Conservation (phyloP, 2,888 invertebrate genomes). For the Mongoloraphidia duomilia region DNA sequence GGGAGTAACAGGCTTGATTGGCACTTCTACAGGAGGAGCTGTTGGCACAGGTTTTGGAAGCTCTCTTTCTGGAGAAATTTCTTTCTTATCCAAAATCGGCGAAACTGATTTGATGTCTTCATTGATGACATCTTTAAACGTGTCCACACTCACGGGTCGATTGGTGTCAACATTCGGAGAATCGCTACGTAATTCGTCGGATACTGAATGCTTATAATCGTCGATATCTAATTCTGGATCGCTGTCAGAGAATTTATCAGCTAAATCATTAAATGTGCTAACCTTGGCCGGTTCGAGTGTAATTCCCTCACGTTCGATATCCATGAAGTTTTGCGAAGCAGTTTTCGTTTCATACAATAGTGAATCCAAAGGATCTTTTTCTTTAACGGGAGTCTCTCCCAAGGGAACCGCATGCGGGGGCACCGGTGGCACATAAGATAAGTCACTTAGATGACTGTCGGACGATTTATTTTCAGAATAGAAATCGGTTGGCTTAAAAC, state of each 20-base stretch:
- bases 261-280: slow-evolving; percentile 23
- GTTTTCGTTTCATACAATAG: slow-evolving; percentile 16
- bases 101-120: slow-evolving; percentile 14
- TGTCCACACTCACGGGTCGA: slow-evolving; percentile 10
- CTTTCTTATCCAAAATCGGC: slow-evolving; percentile 4
- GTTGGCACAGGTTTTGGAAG: slow-evolving; percentile 3
- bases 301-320: slow-evolving; percentile 21
- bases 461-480: neutral
- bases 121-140: slow-evolving; percentile 23
- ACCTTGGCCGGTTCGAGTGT: slow-evolving; percentile 7
- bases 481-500: slow-evolving; percentile 15
- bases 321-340: slow-evolving; percentile 24
- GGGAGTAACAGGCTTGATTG: slow-evolving; percentile 8
- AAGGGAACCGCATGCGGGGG: slow-evolving; percentile 7
- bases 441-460: slow-evolving; percentile 23
- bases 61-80: slow-evolving; percentile 3
- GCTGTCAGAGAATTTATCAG: slow-evolving; percentile 43
- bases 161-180: slow-evolving; percentile 1
- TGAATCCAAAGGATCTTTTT: slow-evolving; percentile 1
- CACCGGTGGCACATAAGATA: slow-evolving; percentile 11
- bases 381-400: too few species aligned
- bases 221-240: slow-evolving; percentile 36
- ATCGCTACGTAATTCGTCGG: slow-evolving; percentile 2
- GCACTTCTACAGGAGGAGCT: slow-evolving; percentile 1
- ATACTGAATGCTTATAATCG: slow-evolving; percentile 10